Percentiles rank a stretch among this genome's conserved stretches.
Conservation (phyloP, 92 coral and sea anemone genomes). For the Plumapathes pennacea region DNA sequence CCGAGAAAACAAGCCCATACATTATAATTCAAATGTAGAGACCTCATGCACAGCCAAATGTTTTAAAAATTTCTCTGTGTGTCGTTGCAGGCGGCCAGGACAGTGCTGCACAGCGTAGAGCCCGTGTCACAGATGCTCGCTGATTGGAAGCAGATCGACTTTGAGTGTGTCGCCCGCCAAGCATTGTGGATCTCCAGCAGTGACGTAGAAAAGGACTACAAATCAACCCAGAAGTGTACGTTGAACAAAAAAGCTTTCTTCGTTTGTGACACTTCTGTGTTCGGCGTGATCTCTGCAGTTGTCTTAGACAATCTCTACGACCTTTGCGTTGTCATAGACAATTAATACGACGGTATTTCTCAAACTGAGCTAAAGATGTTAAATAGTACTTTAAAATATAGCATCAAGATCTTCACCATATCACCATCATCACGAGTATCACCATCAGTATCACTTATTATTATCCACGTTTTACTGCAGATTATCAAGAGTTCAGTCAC, state of each 20-base stretch:
- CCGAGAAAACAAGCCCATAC: too few relatives aligned
- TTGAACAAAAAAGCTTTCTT: background rate
- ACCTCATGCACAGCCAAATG: background rate
- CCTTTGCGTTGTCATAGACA: background rate
- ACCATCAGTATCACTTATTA: background rate
- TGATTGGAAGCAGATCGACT: constrained; percentile 95
- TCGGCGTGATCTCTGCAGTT: background rate
- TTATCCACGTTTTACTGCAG: constrained; percentile 44
- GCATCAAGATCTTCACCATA: background rate
- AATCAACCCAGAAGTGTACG: constrained; percentile 84
- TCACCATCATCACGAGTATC: background rate
- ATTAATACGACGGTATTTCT: too few relatives aligned
- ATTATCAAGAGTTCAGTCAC: constrained; percentile 87
- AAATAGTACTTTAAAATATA: background rate
- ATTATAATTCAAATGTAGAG: background rate
- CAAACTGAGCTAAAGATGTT: too few relatives aligned
- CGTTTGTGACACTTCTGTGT: background rate
- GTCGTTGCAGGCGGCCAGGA: constrained; percentile 93
- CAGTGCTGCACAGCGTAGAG: constrained; percentile 94
- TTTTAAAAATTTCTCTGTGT: background rate
- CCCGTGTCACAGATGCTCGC: constrained; percentile 94
- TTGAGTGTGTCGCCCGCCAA: constrained; percentile 90
- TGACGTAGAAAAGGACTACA: constrained; percentile 68
- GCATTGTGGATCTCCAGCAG: constrained; percentile 95
- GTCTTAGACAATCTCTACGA: background rate